Evolutionary conservation across 2,113 vertebrate species (phyloP).

Genomic region (Corythoichthys intestinalis): DNA sequence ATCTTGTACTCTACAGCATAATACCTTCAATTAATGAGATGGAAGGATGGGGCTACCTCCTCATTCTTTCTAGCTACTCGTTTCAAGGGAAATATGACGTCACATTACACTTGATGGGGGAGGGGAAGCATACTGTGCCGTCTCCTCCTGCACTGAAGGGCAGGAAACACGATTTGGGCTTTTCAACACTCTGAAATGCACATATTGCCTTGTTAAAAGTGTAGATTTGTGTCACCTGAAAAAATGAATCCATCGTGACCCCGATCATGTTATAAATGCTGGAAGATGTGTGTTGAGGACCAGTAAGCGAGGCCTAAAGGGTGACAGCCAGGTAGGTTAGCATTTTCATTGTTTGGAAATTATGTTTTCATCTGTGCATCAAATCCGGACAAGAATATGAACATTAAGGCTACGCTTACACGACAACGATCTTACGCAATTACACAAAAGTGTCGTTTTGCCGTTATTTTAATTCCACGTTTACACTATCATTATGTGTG

Average conservation of each 20-base stretch:
- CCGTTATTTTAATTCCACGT: no score
- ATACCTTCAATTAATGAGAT: not conserved
- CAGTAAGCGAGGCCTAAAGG: slow-evolving; percentile 50
- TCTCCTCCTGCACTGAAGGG: slow-evolving; percentile 46
- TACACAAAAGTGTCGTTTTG: no score
- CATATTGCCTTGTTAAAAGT: slow-evolving; percentile 19
- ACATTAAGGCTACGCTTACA: not conserved
- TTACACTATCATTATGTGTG: no score
- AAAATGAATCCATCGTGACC: slow-evolving; percentile 30
- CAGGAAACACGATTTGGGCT: slow-evolving; percentile 44
- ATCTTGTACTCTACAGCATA: not conserved
- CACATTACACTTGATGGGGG: slow-evolving; percentile 67
- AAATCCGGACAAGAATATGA: not conserved
- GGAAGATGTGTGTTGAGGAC: slow-evolving; percentile 31
- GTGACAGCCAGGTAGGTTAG: slow-evolving; percentile 57
- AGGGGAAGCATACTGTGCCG: slow-evolving; percentile 55
- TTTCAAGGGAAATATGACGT: slow-evolving; percentile 54
- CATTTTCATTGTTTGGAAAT: not conserved
- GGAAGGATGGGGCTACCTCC: not conserved
- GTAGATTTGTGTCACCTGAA: slow-evolving; percentile 26
- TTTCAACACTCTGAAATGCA: slow-evolving; percentile 36
- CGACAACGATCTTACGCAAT: no score
- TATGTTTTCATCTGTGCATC: not conserved
- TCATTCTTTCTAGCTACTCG: not conserved
- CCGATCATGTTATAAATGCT: slow-evolving; percentile 27